phyloP scores from a whole-genome alignment of 2,888 invertebrate species.

The Drosophila hamatofila region DNA sequence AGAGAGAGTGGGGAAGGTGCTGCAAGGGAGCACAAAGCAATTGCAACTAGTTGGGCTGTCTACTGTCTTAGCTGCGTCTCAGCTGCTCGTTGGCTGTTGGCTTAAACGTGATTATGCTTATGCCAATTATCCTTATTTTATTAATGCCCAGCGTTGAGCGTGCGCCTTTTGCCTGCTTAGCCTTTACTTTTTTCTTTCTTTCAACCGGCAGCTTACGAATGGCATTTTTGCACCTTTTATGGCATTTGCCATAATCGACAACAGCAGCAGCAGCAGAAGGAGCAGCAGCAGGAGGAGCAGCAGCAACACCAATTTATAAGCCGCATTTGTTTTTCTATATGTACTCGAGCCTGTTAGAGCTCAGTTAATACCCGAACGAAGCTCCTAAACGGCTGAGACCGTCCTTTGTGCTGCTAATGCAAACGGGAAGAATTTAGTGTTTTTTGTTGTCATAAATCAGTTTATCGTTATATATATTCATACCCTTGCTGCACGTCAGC shows the following conservation, averaged over 20 bases:
- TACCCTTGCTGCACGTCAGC: background rate
- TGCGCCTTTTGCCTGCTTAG: constrained; percentile 45
- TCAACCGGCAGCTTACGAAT: constrained; percentile 39
- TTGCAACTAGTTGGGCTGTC: constrained; percentile 65
- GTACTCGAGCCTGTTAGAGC: constrained; percentile 58
- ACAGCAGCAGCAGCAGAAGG: constrained; percentile 36
- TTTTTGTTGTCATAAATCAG: constrained; percentile 46
- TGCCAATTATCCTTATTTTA: constrained; percentile 84
- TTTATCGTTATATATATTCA: constrained; percentile 36
- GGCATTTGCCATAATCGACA: constrained; percentile 73
- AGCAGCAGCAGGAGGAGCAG: constrained; percentile 22
- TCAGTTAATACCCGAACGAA: constrained; percentile 58
- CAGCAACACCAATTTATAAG: constrained; percentile 57
- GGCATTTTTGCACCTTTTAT: constrained; percentile 69
- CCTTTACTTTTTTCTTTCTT: background rate
- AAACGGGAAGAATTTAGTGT: constrained; percentile 44
- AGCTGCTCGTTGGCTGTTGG: constrained; percentile 70
- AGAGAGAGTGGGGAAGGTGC: background rate
- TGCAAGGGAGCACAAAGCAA: constrained; percentile 33
- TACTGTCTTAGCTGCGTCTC: constrained; percentile 57
- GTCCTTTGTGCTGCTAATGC: constrained; percentile 47
- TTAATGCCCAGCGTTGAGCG: constrained; percentile 70
- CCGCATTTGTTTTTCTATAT: constrained; percentile 58
- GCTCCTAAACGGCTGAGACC: constrained; percentile 30
- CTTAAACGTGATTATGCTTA: constrained; percentile 83